A percentile compares a stretch with the other conserved stretches of the same genome.
Evolutionary conservation across 2,888 invertebrate genomes (phyloP).

Genomic region (Dolomedes plantarius): DNA sequence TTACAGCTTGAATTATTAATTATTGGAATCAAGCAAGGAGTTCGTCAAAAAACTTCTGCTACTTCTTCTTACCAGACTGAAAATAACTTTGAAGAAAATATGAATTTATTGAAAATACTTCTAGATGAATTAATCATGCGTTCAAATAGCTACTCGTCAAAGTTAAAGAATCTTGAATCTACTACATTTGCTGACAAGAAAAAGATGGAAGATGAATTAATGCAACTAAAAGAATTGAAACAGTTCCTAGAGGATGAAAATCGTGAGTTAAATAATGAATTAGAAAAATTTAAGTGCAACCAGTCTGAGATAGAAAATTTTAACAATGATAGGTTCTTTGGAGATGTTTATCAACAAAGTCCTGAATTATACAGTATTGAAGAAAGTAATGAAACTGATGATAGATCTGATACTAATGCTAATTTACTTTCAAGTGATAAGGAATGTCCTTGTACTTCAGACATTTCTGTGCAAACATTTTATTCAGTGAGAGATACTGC

Average conservation of each 20-base stretch:
- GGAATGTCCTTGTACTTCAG: not conserved
- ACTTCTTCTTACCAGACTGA: slow-evolving; percentile 19
- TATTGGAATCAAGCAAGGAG: slow-evolving; percentile 30
- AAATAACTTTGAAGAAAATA: slow-evolving; percentile 33
- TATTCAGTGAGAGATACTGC: not conserved
- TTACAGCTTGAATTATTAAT: slow-evolving; percentile 40
- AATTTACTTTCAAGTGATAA: not conserved
- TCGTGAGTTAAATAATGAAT: slow-evolving; percentile 40
- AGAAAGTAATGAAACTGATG: slow-evolving; percentile 47
- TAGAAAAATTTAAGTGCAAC: slow-evolving; percentile 43
- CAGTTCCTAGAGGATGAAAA: slow-evolving; percentile 64
- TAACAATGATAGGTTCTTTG: not conserved
- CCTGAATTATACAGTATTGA: slow-evolving; percentile 60
- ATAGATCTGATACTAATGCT: slow-evolving; percentile 14
- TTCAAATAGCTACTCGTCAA: not conserved
- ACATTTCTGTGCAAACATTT: not conserved
- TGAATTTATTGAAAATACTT: slow-evolving; percentile 24
- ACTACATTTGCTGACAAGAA: slow-evolving; percentile 24
- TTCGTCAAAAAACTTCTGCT: slow-evolving; percentile 19
- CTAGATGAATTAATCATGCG: slow-evolving; percentile 29
- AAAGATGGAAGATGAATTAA: slow-evolving; percentile 41
- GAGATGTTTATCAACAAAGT: not conserved
- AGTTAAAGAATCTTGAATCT: slow-evolving; percentile 26
- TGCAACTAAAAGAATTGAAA: slow-evolving; percentile 50
- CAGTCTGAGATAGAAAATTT: not conserved